Evolutionary conservation across 2,113 vertebrate genomes (phyloP).

Genomic region (Centropus bengalensis): DNA sequence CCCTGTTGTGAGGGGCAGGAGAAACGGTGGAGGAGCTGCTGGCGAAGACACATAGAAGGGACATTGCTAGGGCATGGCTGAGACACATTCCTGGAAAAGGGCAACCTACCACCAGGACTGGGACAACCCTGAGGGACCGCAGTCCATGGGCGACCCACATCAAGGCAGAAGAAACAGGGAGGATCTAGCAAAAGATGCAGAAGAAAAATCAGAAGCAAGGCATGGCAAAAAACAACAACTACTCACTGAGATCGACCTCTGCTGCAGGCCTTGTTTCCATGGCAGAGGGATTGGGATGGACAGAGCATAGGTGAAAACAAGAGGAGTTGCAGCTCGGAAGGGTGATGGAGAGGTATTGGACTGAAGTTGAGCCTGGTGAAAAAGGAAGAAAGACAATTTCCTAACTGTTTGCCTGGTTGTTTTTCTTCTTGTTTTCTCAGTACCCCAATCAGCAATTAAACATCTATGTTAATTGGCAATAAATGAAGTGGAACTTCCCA

Average conservation of each 20-base stretch:
- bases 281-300: neutral
- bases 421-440: neutral
- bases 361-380: neutral
- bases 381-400: neutral
- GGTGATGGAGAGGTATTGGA: neutral
- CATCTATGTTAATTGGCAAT: neutral
- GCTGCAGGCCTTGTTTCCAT: rapidly evolving
- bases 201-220: neutral
- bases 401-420: neutral
- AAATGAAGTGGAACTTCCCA: neutral
- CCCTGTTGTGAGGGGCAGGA: neutral
- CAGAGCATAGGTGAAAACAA: neutral
- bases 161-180: neutral
- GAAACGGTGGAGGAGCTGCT: neutral
- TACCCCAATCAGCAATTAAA: neutral
- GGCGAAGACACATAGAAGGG: neutral
- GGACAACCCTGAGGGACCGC: neutral
- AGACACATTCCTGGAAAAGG: neutral
- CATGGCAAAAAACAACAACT: neutral
- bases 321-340: rapidly evolving
- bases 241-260: neutral
- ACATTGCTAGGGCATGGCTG: neutral
- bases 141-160: neutral
- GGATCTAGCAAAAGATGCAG: neutral
- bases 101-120: too few species aligned